A percentile compares a stretch with the other conserved stretches of the same genome.
Evolutionary conservation across 2,113 vertebrate genomes (phyloP).

Genomic region (Chelonoidis abingdonii): DNA sequence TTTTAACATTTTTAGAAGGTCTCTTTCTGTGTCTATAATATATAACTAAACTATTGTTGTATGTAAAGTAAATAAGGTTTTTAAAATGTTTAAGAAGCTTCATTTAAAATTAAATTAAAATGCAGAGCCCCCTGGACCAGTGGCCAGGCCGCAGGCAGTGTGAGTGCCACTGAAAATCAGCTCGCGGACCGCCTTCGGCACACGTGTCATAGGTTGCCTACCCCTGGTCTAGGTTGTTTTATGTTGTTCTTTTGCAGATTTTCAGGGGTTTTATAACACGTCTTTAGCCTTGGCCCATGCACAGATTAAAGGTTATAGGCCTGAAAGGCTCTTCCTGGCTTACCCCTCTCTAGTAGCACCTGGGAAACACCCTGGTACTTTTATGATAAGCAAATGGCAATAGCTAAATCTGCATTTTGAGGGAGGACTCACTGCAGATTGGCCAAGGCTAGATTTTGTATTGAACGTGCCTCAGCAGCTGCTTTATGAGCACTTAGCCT

Average conservation of each 20-base stretch:
- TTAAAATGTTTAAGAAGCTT: too few relatives aligned
- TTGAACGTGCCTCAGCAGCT: not conserved
- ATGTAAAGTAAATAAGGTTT: too few relatives aligned
- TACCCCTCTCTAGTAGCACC: not conserved
- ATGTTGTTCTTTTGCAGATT: not conserved
- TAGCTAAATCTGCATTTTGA: rapidly evolving
- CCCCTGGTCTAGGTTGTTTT: not conserved
- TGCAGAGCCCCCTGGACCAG: too few relatives aligned
- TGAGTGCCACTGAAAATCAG: too few relatives aligned
- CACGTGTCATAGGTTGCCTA: too few relatives aligned
- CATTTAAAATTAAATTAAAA: too few relatives aligned
- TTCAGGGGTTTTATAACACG: rapidly evolving
- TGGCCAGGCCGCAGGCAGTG: too few relatives aligned
- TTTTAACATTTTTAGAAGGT: too few relatives aligned
- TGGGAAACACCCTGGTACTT: not conserved
- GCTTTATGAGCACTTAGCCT: not conserved
- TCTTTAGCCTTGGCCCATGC: not conserved
- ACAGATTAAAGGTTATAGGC: rapidly evolving
- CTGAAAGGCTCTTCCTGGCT: not conserved
- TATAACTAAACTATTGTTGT: too few relatives aligned
- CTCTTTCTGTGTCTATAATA: too few relatives aligned
- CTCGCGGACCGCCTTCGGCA: too few relatives aligned
- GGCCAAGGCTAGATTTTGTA: not conserved
- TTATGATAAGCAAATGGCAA: not conserved
- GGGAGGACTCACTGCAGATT: not conserved